Percentiles rank a stretch among this genome's conserved stretches.
Conservation (phyloP, 2,113 vertebrate genomes). For the Vimba vimba region DNA sequence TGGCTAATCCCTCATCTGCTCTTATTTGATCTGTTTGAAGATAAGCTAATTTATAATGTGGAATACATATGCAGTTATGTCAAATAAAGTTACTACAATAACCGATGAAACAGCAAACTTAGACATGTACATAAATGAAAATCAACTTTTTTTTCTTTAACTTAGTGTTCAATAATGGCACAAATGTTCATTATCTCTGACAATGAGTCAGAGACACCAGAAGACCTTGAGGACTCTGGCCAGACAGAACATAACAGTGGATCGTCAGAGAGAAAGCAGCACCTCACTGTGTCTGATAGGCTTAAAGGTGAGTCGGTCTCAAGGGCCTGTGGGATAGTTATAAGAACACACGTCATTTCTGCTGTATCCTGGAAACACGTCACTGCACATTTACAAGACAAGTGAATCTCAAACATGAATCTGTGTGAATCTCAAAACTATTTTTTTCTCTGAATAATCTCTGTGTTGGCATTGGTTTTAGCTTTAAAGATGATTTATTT, state of each 20-base stretch:
- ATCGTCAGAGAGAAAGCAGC: neutral
- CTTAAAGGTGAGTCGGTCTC: conserved; percentile 48
- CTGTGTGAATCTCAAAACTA: neutral
- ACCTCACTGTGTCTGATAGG: conserved; percentile 54
- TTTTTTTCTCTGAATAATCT: neutral
- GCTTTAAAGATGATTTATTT: too few species aligned
- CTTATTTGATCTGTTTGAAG: neutral
- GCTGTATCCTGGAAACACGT: conserved; percentile 40
- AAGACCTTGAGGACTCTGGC: conserved; percentile 66
- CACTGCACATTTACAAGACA: neutral
- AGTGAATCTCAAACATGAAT: neutral
- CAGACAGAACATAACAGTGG: neutral
- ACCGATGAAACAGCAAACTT: neutral
- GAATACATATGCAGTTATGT: neutral
- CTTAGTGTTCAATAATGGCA: conserved; percentile 73
- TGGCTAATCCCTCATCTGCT: neutral
- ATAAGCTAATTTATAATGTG: neutral
- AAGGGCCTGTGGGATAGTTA: conserved; percentile 35
- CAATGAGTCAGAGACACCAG: conserved; percentile 74
- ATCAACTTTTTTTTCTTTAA: neutral
- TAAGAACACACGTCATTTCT: conserved; percentile 18
- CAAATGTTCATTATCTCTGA: conserved; percentile 74
- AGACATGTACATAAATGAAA: neutral
- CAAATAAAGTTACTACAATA: too few species aligned
- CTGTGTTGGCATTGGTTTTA: neutral